These are phyloP conservation scores for Hephaestus fuliginosus DNA, from an alignment of 2,797 vertebrate species.

Conservation along the genomic window DNA sequence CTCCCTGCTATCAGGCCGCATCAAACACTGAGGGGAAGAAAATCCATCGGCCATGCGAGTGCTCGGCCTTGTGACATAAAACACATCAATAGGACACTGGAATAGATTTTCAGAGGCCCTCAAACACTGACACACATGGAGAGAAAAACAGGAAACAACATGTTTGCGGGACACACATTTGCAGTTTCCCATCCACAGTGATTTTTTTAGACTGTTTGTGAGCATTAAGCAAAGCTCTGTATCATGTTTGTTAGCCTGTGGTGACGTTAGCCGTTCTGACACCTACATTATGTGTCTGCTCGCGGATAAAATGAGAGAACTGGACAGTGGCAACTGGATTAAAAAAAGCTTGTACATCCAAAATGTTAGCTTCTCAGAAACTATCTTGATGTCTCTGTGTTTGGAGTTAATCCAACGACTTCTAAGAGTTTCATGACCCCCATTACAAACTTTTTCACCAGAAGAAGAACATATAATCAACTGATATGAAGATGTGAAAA, in stretches of 20 bases:
- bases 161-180: constrained; percentile 50
- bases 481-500: constrained; percentile 53
- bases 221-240: constrained; percentile 16
- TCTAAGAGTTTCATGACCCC: constrained; percentile 3
- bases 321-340: constrained; percentile 24
- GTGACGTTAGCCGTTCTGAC: constrained; percentile 30
- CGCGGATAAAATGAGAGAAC: constrained; percentile 10
- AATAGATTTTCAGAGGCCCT: constrained; percentile 82
- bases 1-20: constrained; percentile 91
- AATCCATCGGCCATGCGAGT: constrained; percentile 92
- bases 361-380: constrained; percentile 43
- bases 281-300: constrained; percentile 17
- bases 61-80: constrained; percentile 90
- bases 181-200: constrained; percentile 49
- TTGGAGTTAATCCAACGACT: constrained; percentile 38
- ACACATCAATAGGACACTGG: constrained; percentile 92
- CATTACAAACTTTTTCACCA: constrained; percentile 13
- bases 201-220: constrained; percentile 30
- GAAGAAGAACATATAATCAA: constrained; percentile 33
- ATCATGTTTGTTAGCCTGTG: constrained; percentile 39
- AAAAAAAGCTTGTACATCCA: constrained; percentile 33
- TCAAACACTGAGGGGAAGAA: constrained; percentile 89
- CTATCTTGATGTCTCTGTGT: constrained; percentile 16
- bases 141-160: constrained; percentile 56
- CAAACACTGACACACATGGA: constrained; percentile 55